phyloP scores from a whole-genome alignment of 2,888 invertebrate genomes.

The Andrena fulva region DNA sequence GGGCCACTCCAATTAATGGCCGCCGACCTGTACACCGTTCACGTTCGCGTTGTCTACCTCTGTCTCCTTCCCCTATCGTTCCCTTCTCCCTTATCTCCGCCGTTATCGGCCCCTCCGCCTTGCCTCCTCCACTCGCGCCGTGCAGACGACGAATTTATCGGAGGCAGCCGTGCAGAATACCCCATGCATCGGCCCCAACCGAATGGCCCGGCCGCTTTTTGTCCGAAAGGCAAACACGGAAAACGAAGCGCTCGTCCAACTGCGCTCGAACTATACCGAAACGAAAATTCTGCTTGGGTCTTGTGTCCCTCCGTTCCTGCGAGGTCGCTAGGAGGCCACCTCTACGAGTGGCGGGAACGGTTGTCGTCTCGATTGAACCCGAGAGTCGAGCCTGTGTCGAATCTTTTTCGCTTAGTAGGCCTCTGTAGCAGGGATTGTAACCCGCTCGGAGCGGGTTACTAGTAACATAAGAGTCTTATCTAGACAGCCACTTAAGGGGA shows the following conservation, averaged over 20 bases:
- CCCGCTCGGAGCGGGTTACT: no score
- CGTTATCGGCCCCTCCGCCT: constrained; percentile 39
- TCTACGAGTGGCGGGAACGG: background rate
- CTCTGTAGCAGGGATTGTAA: no score
- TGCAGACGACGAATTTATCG: constrained; percentile 73
- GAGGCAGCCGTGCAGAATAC: constrained; percentile 70
- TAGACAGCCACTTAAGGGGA: no score
- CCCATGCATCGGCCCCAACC: constrained; percentile 51
- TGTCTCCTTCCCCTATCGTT: background rate
- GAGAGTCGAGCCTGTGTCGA: no score
- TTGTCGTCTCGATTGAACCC: no score
- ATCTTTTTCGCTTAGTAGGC: no score
- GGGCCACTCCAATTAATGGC: constrained; percentile 78
- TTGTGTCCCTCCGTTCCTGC: background rate
- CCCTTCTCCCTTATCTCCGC: constrained; percentile 36
- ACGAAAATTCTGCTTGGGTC: constrained; percentile 15
- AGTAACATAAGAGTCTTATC: no score
- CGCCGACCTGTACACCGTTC: constrained; percentile 40
- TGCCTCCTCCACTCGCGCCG: constrained; percentile 24
- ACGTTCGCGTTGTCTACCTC: constrained; percentile 20
- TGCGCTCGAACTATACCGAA: constrained; percentile 8
- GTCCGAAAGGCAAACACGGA: constrained; percentile 58
- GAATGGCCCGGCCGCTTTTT: constrained; percentile 56
- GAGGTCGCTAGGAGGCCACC: no score
- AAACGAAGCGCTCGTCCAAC: constrained; percentile 59